Base-by-base conservation (phyloP, 2,797 vertebrate genomes). In the Sternarchorhynchus goeldii region DNA sequence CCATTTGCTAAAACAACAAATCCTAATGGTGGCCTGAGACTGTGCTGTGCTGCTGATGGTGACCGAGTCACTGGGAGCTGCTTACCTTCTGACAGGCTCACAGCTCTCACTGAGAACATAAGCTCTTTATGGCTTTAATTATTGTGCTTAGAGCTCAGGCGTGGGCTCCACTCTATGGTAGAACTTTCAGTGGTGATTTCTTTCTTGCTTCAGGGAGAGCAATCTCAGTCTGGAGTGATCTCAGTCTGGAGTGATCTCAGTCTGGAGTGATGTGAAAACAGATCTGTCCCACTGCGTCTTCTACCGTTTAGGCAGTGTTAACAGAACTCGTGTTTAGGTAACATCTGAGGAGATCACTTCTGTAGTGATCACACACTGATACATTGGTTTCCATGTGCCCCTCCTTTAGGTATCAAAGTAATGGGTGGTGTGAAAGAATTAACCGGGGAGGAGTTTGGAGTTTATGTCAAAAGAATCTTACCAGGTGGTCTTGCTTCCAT, bases 401-500 rank as follows among this genome's bases (percentile, higher is more conserved):
- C 63, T 20, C 31, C 55, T 77, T 63, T 85, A 97, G 96, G 96
- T 77, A 96, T 97, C 69, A 97, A 97, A 87, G 96, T 97, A 17
- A 96, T 96, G 0, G 96, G 96, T 41, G 96, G 96, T 75, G 91
- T 96, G 80, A 95, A 95, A 84, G 95, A 97, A 77, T 77, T 86
- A 29, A 94, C 93, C 0, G 93, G 94, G 71, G 96, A 97, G 6
- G 95, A 97, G 82, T 96, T 94, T 67, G 96, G 96, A 21, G 95
- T 97, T 83, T 97, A 95, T 8, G 96, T 97, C 80, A 97, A 97
- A 86, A 91, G 96, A 81, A 94, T 97, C 86, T 92, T 97, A 85
- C 93, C 95, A 1, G 95, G 95, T 59, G 95, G 96, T 66, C 90
- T 97, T 83, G 96, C 96, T 82, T 91, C 93, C 0, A 90, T 78